Evolutionary conservation across 2,888 invertebrate species (phyloP), one percentile per base, ranked within the genome.

Genomic region (Thereva nobilitata): DNA sequence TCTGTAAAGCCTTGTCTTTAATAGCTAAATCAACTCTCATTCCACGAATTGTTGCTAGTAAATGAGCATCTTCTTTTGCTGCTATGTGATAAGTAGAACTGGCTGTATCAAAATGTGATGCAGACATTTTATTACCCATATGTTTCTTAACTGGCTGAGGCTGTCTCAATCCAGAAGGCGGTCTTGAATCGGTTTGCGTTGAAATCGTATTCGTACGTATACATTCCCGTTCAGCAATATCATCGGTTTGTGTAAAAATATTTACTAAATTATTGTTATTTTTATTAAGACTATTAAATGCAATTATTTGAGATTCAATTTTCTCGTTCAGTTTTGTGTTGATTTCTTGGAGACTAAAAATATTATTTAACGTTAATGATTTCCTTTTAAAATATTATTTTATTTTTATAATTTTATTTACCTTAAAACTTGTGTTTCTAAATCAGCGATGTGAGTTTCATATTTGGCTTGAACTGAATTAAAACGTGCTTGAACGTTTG

Each of bases 41-140:
- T 3, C 91, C 91, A 69, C 92, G 86, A 73, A 92, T 90, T 0
- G 92, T 91, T 0, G 91, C 91, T 35, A 92, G 79, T 54, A 92
- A 82, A 81, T 92, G 90, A 41, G 89, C 84, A 72, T 92, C 91
- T 73, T 91, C 90, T 77, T 88, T 90, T 5, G 83, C 76, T 70
- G 84, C 83, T 63, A 74, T 75, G 67, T 76, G 74, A 66, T 74
- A 72, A 34, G 71, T 71, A 6, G 74, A 76, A 38, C 79, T 73
- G 4, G 79, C 78, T 8, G 85, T 79, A 47, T 86, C 85, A 47
- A 85, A 85, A 72, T 85, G 85, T 1, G 85, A 82, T 54, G 85
- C 73, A 71, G 85, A 82, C 73, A 83, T 83, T 71, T 84, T 86
- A 72, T 70, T 53, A 45, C 66, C 55, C 44, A 42, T 68, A 59